Evolutionary conservation across 2,797 vertebrate genomes (phyloP).

Genomic region (Vespertilio murinus): DNA sequence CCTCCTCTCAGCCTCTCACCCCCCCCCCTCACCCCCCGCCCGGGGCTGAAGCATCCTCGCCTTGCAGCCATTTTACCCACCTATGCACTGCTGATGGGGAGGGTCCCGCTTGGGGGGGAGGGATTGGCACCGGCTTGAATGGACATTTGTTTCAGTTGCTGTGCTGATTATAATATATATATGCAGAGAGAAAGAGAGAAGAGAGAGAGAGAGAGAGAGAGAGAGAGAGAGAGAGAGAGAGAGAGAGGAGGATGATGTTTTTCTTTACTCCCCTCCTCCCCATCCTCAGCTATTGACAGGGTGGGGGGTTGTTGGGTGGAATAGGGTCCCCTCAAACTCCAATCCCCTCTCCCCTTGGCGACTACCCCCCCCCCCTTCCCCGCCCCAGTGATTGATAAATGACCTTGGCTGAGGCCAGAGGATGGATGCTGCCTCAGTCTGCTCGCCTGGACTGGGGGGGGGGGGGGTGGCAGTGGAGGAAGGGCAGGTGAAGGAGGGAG

Average conservation of each 20-base stretch:
- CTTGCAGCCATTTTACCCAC: slow-evolving; percentile 75
- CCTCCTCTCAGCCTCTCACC: background rate
- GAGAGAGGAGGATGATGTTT: background rate
- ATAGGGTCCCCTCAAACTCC: background rate
- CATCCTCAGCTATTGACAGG: background rate
- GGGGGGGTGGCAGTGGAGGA: background rate
- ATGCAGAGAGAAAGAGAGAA: background rate
- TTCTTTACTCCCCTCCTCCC: background rate
- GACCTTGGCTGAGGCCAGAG: slow-evolving; percentile 71
- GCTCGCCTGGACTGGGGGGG: background rate
- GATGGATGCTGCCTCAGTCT: slow-evolving; percentile 14
- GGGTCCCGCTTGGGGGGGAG: slow-evolving; percentile 5
- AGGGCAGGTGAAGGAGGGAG: slow-evolving; percentile 26
- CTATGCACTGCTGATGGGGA: slow-evolving; percentile 52
- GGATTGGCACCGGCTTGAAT: background rate
- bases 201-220: no score
- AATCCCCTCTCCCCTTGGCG: background rate
- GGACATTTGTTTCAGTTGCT: slow-evolving; percentile 14
- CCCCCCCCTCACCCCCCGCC: slow-evolving; percentile 67
- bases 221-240: background rate
- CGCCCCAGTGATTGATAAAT: slow-evolving; percentile 20
- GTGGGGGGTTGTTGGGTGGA: background rate
- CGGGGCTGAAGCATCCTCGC: slow-evolving; percentile 55
- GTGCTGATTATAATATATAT: background rate
- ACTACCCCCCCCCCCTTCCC: no score